A percentile compares a stretch with the other conserved stretches of the same genome.
Conservation (phyloP, 2,797 vertebrate species). For the Rhyacichthys aspro region DNA sequence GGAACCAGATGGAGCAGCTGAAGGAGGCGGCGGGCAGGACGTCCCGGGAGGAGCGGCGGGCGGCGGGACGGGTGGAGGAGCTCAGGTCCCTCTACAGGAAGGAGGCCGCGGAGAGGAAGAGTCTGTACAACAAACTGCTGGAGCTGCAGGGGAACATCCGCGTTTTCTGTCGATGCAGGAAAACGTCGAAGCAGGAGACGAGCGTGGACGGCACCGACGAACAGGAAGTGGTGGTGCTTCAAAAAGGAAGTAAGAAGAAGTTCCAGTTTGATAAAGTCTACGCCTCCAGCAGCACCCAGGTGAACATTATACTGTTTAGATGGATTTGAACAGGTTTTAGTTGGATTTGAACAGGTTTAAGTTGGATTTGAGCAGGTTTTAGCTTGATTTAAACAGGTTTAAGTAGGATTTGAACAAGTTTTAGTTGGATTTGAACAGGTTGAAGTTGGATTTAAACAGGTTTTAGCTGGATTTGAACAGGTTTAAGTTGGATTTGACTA, state of each 20-base stretch:
- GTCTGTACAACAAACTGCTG: slow-evolving; percentile 71
- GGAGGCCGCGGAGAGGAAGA: slow-evolving; percentile 67
- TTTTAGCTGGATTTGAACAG: too few species aligned
- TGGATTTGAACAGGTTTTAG: too few species aligned
- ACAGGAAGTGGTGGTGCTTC: slow-evolving; percentile 59
- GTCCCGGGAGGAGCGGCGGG: slow-evolving; percentile 38
- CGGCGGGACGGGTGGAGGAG: slow-evolving; percentile 48
- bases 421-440: too few species aligned
- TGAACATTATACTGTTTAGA: too few species aligned
- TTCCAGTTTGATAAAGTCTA: slow-evolving; percentile 75
- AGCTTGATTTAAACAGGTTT: too few species aligned
- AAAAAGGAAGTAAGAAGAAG: slow-evolving; percentile 66
- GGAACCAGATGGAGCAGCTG: slow-evolving; percentile 53
- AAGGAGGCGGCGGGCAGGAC: slow-evolving; percentile 20
- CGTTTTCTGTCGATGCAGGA: slow-evolving; percentile 74
- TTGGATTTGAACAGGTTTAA: too few species aligned
- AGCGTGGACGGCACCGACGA: slow-evolving; percentile 62
- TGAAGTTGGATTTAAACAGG: too few species aligned
- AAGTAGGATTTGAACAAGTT: too few species aligned
- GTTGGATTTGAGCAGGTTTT: too few species aligned
- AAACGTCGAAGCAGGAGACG: slow-evolving; percentile 17
- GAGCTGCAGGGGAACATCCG: slow-evolving; percentile 76
- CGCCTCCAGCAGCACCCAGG: slow-evolving; percentile 69
- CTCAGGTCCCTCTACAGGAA: slow-evolving; percentile 65
- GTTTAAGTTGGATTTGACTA: too few species aligned